A percentile compares a stretch with the other conserved stretches of the same genome.
Conservation (phyloP, 2,797 vertebrate genomes). For the Phoebastria nigripes region DNA sequence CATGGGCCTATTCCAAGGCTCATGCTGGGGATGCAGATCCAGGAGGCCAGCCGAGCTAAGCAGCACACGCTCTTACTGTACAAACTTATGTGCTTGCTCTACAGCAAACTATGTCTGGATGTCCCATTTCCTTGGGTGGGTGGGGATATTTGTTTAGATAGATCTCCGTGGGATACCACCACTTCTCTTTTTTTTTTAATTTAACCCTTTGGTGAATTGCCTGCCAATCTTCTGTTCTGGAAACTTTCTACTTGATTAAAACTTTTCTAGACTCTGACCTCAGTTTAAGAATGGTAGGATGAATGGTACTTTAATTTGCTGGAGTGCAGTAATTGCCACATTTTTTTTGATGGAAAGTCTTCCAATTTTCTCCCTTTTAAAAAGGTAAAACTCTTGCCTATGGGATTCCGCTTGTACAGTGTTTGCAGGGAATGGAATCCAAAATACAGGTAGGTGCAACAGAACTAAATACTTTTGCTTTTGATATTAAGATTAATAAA, state of each 20-base stretch:
- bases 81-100: neutral
- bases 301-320: neutral
- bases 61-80: accelerated
- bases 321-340: neutral
- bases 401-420: conserved; percentile 88
- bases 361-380: neutral
- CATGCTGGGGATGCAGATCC: neutral
- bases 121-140: neutral
- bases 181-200: neutral
- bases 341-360: neutral
- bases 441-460: conserved; percentile 81
- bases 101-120: neutral
- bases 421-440: conserved; percentile 81
- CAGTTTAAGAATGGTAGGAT: neutral
- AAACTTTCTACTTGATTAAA: neutral
- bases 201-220: neutral
- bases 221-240: neutral
- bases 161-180: neutral
- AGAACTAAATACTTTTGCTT: neutral
- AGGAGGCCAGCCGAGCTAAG: neutral
- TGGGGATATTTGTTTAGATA: neutral
- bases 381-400: conserved; percentile 95
- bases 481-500: neutral
- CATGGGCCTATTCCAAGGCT: neutral
- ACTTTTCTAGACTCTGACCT: neutral